Conservation (phyloP, 2,797 vertebrate genomes). For the Apodemus agrarius region DNA sequence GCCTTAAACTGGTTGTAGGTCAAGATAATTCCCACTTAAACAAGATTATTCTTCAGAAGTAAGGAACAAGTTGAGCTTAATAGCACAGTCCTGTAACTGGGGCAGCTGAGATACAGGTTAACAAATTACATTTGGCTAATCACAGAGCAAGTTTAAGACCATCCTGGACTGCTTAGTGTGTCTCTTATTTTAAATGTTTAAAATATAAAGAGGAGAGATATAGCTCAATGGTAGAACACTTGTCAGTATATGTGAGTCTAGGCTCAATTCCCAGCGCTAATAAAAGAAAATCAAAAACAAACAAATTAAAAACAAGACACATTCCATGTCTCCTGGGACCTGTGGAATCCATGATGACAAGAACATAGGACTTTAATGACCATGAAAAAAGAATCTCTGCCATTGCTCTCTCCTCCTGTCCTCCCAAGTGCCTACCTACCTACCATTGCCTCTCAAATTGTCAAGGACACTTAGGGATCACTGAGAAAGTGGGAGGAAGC, state of each 20-base stretch:
- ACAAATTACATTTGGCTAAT: neutral
- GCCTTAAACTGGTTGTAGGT: neutral
- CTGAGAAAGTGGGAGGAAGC: neutral
- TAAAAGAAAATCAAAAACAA: neutral
- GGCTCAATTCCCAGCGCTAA: neutral
- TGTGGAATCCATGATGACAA: too few relatives aligned
- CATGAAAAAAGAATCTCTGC: neutral
- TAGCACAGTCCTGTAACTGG: neutral
- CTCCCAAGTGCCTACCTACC: neutral
- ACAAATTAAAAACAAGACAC: neutral
- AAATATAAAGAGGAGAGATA: neutral
- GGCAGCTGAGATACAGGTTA: neutral
- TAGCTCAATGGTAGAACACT: neutral
- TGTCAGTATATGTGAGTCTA: neutral
- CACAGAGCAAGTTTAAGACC: neutral
- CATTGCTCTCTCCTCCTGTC: accelerated
- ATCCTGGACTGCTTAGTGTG: neutral
- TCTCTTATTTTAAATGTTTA: neutral
- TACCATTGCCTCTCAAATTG: neutral
- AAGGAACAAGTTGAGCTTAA: neutral
- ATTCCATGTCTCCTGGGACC: neutral
- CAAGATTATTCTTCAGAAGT: neutral
- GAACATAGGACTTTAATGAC: neutral
- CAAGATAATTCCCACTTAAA: neutral
- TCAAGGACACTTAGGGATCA: neutral